These are phyloP conservation scores for Gibbula magus DNA, from an alignment of 2,888 invertebrate genomes.

Conservation along the genomic window DNA sequence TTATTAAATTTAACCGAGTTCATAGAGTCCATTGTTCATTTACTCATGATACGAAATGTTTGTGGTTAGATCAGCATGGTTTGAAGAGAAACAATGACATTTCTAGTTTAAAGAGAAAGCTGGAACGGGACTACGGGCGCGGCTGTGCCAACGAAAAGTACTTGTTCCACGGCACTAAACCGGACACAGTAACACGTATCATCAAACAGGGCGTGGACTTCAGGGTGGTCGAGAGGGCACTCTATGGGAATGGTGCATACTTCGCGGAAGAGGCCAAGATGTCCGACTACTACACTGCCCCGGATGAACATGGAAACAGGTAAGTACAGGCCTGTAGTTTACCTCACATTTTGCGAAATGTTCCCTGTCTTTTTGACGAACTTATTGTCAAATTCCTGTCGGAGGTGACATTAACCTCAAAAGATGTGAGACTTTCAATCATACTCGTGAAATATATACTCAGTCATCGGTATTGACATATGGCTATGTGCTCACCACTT, in stretches of 20 bases:
- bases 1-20: too few species aligned
- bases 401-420: too few species aligned
- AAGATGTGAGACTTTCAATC: too few species aligned
- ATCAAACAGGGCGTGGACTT: constrained; percentile 44
- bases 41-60: too few species aligned
- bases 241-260: constrained; percentile 46
- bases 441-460: too few species aligned
- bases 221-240: constrained; percentile 39
- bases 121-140: constrained; percentile 21
- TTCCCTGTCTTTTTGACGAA: too few species aligned
- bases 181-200: constrained; percentile 34
- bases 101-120: constrained; percentile 32
- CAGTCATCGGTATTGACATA: too few species aligned
- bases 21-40: too few species aligned
- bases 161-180: constrained; percentile 45
- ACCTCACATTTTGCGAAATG: neutral
- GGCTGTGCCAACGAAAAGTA: constrained; percentile 28
- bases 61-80: too few species aligned
- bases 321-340: neutral
- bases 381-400: too few species aligned
- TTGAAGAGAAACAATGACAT: too few species aligned
- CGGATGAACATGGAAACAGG: neutral
- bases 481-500: too few species aligned
- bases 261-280: constrained; percentile 40
- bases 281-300: constrained; percentile 22